A percentile compares a stretch with the other conserved stretches of the same genome.
These are phyloP conservation scores for Lerema accius DNA, from an alignment of 1,140 invertebrate species.

Conservation along the genomic window DNA sequence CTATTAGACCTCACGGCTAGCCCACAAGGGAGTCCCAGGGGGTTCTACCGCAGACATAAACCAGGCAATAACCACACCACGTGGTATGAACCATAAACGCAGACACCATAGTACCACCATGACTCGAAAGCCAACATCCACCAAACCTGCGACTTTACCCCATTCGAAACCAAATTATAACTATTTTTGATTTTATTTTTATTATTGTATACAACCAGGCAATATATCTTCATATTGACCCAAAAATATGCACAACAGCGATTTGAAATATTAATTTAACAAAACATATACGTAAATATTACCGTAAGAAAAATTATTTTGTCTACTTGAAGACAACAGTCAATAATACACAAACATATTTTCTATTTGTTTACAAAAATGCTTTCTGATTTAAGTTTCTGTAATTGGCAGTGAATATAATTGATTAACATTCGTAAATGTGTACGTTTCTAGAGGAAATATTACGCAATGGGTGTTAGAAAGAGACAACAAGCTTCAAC, in stretches of 20 bases:
- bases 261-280: not conserved
- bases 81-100: slow-evolving; percentile 3
- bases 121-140: slow-evolving; percentile 34
- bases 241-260: slow-evolving; percentile 1
- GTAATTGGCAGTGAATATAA: too few species aligned
- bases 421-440: too few species aligned
- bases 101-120: slow-evolving; percentile 39
- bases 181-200: too few species aligned
- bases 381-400: too few species aligned
- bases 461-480: too few species aligned
- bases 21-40: slow-evolving; percentile 48
- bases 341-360: too few species aligned
- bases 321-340: too few species aligned
- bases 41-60: slow-evolving; percentile 42
- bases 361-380: too few species aligned
- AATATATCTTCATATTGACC: not conserved
- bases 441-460: too few species aligned
- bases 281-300: too few species aligned
- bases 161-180: slow-evolving; percentile 21
- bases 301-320: too few species aligned
- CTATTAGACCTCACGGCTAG: slow-evolving; percentile 46
- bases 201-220: slow-evolving; percentile 25
- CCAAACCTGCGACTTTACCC: slow-evolving; percentile 23
- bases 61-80: slow-evolving; percentile 10
- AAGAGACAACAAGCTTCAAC: too few species aligned